phyloP scores from a whole-genome alignment of 2,113 vertebrate genomes.

The Colistium nudipinnis region DNA sequence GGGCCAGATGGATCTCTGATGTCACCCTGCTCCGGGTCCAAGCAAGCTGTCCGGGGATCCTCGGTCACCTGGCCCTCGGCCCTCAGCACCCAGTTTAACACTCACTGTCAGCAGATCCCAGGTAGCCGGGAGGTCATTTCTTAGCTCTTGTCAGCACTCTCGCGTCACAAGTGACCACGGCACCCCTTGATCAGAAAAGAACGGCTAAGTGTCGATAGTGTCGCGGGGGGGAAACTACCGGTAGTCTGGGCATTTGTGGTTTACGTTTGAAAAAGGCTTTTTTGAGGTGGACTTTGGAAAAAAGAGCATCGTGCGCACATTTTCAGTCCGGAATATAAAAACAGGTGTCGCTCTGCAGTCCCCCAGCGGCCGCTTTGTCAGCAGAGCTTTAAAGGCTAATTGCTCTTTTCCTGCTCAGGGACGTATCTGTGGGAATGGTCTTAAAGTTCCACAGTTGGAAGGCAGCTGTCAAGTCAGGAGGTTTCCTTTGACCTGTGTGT shows the following conservation, averaged over 20 bases:
- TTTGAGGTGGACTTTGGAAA: conserved; percentile 25
- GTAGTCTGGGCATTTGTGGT: conserved; percentile 30
- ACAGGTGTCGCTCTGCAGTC: conserved; percentile 40
- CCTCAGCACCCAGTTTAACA: conserved; percentile 70
- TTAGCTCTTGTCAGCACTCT: conserved; percentile 60
- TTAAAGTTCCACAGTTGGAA: conserved; percentile 49
- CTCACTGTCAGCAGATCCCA: conserved; percentile 66
- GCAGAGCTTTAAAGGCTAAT: conserved; percentile 30
- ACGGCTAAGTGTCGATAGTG: conserved; percentile 35
- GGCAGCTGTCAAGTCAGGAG: conserved; percentile 68
- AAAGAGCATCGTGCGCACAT: neutral
- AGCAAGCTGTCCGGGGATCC: conserved; percentile 22
- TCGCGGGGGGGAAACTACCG: neutral
- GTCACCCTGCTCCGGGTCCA: conserved; percentile 54
- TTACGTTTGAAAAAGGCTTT: conserved; percentile 14
- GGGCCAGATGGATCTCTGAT: conserved; percentile 45
- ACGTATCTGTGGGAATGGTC: conserved; percentile 56
- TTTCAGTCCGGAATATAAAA: neutral
- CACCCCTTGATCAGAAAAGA: conserved; percentile 46
- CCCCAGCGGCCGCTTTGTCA: conserved; percentile 22
- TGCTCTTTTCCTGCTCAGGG: conserved; percentile 46
- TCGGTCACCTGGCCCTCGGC: conserved; percentile 41
- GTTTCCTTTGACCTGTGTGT: conserved; percentile 59
- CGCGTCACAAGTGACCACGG: conserved; percentile 42
- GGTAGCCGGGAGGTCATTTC: conserved; percentile 56